Percentiles rank a stretch among this genome's conserved stretches.
These are phyloP conservation scores for Phalacrocorax brasilianus DNA, from an alignment of 2,113 vertebrate species.

Conservation along the genomic window DNA sequence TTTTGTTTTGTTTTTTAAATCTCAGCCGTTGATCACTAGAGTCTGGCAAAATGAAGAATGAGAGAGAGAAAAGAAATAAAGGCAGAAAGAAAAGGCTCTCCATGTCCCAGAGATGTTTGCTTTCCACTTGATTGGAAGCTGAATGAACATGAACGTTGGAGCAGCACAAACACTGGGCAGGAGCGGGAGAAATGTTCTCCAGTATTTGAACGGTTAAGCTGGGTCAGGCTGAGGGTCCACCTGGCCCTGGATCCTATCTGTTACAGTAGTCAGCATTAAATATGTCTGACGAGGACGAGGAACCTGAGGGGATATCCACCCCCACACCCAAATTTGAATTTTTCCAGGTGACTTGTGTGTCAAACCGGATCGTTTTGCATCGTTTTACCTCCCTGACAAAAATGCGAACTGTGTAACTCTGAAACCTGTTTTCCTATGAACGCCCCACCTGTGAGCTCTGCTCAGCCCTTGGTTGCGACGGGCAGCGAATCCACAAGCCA, in stretches of 20 bases:
- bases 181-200: background rate
- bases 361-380: fast-evolving
- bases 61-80: background rate
- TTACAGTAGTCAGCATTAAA: background rate
- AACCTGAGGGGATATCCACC: background rate
- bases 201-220: background rate
- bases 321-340: background rate
- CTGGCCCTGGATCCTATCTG: fast-evolving
- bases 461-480: background rate
- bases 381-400: background rate
- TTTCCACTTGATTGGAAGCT: slow-evolving; percentile 30
- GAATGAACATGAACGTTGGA: background rate
- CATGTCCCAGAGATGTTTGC: slow-evolving; percentile 29
- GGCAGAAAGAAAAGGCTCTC: slow-evolving; percentile 21
- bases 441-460: background rate
- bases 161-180: fast-evolving
- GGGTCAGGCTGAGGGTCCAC: background rate
- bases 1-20: background rate
- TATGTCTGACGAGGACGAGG: background rate
- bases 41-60: background rate
- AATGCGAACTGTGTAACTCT: background rate
- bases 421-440: background rate
- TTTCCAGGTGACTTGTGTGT: background rate
- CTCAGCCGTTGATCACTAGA: background rate
- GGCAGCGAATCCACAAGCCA: background rate